Conservation (phyloP, 2,797 vertebrate species). For the Onychomys torridus region DNA sequence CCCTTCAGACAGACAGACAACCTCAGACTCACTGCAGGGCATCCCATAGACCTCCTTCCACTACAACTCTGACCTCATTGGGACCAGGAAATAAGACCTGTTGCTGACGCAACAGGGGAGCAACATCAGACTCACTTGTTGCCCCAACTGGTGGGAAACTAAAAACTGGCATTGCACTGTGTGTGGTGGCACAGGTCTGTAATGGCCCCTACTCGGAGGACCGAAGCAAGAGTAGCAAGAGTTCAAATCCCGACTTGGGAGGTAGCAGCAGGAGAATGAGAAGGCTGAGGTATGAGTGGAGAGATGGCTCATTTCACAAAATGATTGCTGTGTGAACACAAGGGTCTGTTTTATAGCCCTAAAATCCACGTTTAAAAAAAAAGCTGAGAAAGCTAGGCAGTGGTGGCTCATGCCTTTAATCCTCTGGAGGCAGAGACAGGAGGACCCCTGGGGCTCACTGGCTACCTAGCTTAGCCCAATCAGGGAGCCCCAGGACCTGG, state of each 20-base stretch:
- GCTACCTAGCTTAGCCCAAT: no score
- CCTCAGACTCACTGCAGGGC: not conserved
- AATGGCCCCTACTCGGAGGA: not conserved
- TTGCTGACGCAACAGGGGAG: not conserved
- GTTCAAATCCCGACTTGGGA: not conserved
- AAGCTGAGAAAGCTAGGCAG: not conserved
- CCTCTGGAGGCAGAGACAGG: not conserved
- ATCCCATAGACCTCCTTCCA: not conserved
- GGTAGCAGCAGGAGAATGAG: not conserved
- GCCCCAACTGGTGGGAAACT: not conserved
- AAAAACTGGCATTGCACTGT: not conserved
- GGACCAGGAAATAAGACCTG: conserved; percentile 5
- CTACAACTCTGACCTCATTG: not conserved
- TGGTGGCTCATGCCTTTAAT: not conserved
- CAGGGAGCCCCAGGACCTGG: not conserved
- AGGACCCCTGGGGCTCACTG: not conserved
- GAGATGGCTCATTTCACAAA: not conserved
- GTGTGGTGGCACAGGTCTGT: not conserved
- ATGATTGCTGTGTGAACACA: not conserved
- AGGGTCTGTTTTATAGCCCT: no score
- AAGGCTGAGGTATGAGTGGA: not conserved
- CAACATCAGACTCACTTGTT: not conserved
- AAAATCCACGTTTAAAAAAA: not conserved
- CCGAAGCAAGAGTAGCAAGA: not conserved
- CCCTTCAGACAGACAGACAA: not conserved